phyloP scores from a whole-genome alignment of 2,797 vertebrate genomes.

The Sylvia borin region DNA sequence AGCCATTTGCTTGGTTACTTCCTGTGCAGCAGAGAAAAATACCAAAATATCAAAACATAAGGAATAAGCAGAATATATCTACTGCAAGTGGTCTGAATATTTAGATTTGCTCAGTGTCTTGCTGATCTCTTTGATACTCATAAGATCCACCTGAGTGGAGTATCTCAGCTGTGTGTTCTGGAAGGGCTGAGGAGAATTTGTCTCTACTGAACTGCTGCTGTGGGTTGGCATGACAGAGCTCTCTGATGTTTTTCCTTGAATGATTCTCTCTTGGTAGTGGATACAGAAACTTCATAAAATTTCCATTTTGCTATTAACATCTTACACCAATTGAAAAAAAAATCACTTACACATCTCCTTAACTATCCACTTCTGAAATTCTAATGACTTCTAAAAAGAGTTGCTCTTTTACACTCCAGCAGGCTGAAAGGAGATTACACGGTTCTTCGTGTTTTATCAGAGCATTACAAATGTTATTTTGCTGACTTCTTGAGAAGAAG shows the following conservation, averaged over 20 bases:
- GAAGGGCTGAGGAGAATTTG: neutral
- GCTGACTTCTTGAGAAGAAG: neutral
- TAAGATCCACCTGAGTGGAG: neutral
- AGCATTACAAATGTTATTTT: neutral
- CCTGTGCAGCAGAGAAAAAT: neutral
- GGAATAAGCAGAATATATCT: neutral
- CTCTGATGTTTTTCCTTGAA: neutral
- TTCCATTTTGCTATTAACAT: neutral
- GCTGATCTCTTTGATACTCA: neutral
- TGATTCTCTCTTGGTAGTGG: neutral
- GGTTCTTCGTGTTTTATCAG: neutral
- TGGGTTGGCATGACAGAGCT: neutral
- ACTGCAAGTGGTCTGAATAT: neutral
- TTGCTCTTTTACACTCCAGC: neutral
- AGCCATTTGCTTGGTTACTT: neutral
- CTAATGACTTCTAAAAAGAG: neutral
- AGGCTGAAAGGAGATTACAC: neutral
- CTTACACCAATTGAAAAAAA: neutral
- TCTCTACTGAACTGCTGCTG: neutral
- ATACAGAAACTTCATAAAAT: neutral
- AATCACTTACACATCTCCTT: neutral
- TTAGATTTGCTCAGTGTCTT: neutral
- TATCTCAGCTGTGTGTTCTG: neutral
- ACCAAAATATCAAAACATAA: neutral
- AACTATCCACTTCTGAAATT: neutral